These are phyloP conservation scores for Leptobrachium leishanense DNA, from an alignment of 2,113 vertebrate species.

Conservation along the genomic window DNA sequence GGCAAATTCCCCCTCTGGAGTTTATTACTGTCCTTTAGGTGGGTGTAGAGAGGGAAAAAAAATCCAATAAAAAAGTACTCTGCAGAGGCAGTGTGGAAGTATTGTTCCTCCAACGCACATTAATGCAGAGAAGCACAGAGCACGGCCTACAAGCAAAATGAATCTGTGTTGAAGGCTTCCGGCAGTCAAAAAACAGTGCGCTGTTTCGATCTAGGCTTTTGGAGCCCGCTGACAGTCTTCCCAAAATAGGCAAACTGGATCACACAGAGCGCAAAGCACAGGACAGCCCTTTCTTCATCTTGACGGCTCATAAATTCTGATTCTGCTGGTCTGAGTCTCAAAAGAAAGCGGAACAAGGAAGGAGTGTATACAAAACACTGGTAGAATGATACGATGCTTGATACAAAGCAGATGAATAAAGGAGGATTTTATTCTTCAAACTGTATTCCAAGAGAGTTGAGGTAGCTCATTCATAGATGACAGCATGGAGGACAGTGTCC, in stretches of 20 bases:
- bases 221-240: neutral
- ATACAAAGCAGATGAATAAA: too few relatives aligned
- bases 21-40: slow-evolving; percentile 29
- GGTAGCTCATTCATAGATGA: too few relatives aligned
- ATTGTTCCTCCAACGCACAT: slow-evolving; percentile 31
- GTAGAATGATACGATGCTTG: too few relatives aligned
- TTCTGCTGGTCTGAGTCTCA: too few relatives aligned
- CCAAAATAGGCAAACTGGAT: neutral
- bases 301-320: too few relatives aligned
- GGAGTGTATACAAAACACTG: too few relatives aligned
- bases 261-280: neutral
- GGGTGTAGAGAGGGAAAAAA: slow-evolving; percentile 10
- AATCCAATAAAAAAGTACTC: neutral
- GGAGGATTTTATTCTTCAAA: too few relatives aligned
- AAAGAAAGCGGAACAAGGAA: too few relatives aligned
- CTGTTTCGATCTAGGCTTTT: neutral
- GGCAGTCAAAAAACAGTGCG: neutral
- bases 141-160: neutral
- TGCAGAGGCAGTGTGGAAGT: slow-evolving; percentile 1
- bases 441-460: too few relatives aligned
- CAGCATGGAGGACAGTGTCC: too few relatives aligned
- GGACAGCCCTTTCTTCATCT: neutral
- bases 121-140: slow-evolving; percentile 8
- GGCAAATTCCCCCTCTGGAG: neutral
- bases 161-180: neutral